Conservation (phyloP, 2,888 invertebrate species). For the Acrobasis consociella region DNA sequence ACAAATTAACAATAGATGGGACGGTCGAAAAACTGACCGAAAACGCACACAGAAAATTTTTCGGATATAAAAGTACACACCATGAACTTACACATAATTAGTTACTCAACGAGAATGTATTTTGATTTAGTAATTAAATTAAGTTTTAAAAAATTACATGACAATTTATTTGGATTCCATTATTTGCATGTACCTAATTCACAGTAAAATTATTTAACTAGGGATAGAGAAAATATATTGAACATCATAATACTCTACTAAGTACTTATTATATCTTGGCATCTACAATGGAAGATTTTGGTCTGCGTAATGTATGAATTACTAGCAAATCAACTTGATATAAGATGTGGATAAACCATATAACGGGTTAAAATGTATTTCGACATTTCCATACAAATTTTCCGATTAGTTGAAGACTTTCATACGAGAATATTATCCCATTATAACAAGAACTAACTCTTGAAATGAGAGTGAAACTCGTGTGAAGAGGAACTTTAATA, state of each 20-base stretch:
- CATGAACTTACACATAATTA: no score
- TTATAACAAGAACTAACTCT: no score
- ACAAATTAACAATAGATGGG: no score
- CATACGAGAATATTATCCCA: no score
- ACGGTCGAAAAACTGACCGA: no score
- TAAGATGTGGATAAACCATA: not conserved
- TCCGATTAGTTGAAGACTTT: no score
- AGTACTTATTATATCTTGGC: constrained; percentile 44
- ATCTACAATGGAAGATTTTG: constrained; percentile 52
- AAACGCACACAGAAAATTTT: no score
- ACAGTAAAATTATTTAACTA: not conserved
- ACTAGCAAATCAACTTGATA: not conserved
- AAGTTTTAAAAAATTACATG: not conserved
- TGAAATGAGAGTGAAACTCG: no score
- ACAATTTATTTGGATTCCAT: not conserved
- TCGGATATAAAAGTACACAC: no score
- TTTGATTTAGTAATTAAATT: not conserved
- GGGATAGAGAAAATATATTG: constrained; percentile 13
- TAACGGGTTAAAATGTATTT: no score
- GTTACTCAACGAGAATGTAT: not conserved
- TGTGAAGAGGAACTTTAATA: no score
- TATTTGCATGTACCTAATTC: not conserved
- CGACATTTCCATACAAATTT: no score
- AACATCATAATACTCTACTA: constrained; percentile 24
- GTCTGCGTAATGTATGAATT: constrained; percentile 32